phyloP scores from a whole-genome alignment of 2,113 vertebrate genomes.

The Eudyptes chrysolophus region DNA sequence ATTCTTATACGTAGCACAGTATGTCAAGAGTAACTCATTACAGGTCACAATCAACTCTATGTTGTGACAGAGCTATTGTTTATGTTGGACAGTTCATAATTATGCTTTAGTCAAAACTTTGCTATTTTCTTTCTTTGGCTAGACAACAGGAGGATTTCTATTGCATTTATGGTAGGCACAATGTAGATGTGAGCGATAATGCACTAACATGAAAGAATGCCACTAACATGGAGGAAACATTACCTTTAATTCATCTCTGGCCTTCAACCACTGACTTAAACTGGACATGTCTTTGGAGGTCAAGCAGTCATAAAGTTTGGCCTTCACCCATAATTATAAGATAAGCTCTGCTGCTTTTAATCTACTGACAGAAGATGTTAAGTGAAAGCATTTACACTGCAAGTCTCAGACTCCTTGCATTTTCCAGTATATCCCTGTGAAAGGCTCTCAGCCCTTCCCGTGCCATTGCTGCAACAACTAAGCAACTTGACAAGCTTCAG shows the following conservation, averaged over 20 bases:
- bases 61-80: neutral
- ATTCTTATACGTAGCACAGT: neutral
- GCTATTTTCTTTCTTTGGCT: neutral
- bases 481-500: neutral
- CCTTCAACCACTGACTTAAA: neutral
- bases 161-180: rapidly evolving
- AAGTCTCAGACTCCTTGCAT: neutral
- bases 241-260: neutral
- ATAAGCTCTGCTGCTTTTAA: neutral
- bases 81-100: neutral
- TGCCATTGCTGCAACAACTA: neutral
- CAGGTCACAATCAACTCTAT: neutral
- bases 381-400: neutral
- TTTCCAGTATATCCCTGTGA: neutral
- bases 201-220: neutral
- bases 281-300: neutral
- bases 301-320: neutral
- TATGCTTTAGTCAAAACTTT: neutral
- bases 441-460: neutral
- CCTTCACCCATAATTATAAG: neutral
- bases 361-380: neutral
- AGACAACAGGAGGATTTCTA: neutral
- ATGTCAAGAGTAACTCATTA: neutral
- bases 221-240: neutral
- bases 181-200: neutral